phyloP scores from a whole-genome alignment of 2,888 invertebrate species.

The Hedya salicella region DNA sequence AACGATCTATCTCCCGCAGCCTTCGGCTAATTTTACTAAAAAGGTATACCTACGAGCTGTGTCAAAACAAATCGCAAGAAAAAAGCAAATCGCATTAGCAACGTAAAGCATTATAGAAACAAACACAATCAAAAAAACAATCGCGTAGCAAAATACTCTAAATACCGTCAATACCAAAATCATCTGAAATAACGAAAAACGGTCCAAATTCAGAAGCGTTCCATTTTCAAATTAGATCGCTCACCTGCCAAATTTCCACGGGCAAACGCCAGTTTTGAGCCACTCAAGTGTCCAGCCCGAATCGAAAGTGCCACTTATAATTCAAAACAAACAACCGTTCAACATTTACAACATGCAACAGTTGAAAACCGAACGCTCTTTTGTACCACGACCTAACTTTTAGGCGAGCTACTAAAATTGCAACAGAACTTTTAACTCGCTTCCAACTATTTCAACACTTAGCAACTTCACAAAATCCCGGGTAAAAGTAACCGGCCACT shows the following conservation, averaged over 20 bases:
- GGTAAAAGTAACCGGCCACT: slow-evolving; percentile 7
- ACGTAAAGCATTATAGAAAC: slow-evolving; percentile 20
- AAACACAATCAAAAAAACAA: not conserved
- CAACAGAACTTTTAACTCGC: slow-evolving; percentile 52
- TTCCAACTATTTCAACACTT: slow-evolving; percentile 26
- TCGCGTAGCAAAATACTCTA: slow-evolving; percentile 22
- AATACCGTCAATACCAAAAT: slow-evolving; percentile 2
- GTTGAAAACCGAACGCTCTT: slow-evolving; percentile 48
- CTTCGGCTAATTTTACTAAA: too few species aligned
- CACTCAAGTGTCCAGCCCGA: slow-evolving; percentile 19
- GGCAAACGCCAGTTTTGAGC: slow-evolving; percentile 31
- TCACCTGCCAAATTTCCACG: slow-evolving; percentile 32
- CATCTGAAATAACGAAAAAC: not conserved
- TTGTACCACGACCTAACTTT: slow-evolving; percentile 46
- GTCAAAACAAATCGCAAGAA: not conserved
- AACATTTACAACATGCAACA: slow-evolving; percentile 57
- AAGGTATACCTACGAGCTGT: not conserved
- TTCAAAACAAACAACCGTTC: slow-evolving; percentile 44
- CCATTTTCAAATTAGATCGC: slow-evolving; percentile 16
- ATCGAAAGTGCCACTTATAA: slow-evolving; percentile 37
- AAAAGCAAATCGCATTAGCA: slow-evolving; percentile 26
- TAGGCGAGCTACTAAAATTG: slow-evolving; percentile 48
- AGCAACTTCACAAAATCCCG: slow-evolving; percentile 1
- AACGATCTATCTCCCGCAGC: too few species aligned
- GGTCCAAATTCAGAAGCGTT: slow-evolving; percentile 11